Percentiles rank a stretch among this genome's conserved stretches.
These are phyloP conservation scores for Axea sp. DNA, from an alignment of 2,888 invertebrate genomes.

Conservation along the genomic window DNA sequence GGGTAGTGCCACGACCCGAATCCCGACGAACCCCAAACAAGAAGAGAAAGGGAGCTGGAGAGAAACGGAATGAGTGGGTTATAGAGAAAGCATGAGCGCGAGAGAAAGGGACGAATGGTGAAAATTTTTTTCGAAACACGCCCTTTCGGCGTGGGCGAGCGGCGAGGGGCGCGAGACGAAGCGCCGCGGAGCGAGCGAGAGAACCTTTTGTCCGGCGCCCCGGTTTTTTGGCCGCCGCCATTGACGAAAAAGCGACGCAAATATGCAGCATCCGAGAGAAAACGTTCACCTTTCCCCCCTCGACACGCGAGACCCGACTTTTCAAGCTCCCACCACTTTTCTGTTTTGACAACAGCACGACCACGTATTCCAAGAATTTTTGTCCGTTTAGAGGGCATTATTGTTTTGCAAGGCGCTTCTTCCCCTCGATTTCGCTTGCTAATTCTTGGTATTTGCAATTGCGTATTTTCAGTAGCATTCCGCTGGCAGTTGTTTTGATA, in stretches of 20 bases:
- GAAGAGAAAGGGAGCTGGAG: slow-evolving; percentile 4
- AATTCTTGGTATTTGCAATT: no score
- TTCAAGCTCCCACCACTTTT: neutral
- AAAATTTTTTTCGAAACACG: slow-evolving; percentile 33
- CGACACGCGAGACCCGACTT: slow-evolving; percentile 21
- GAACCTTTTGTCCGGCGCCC: slow-evolving; percentile 43
- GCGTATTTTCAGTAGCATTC: no score
- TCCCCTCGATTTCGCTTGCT: no score
- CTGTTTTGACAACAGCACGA: slow-evolving; percentile 11
- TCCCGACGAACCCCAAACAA: slow-evolving; percentile 46
- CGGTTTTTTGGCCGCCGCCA: slow-evolving; percentile 52
- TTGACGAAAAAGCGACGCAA: slow-evolving; percentile 51
- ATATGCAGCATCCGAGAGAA: slow-evolving; percentile 46
- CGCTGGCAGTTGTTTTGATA: no score
- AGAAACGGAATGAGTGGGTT: slow-evolving; percentile 1
- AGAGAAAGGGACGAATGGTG: slow-evolving; percentile 4
- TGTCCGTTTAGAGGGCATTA: no score
- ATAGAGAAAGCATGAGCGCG: neutral
- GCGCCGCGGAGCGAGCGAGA: neutral
- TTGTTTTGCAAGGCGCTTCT: no score
- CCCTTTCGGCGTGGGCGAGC: slow-evolving; percentile 7
- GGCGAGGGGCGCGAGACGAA: neutral
- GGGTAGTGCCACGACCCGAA: no score
- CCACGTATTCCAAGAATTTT: slow-evolving; percentile 10
- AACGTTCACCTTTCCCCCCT: slow-evolving; percentile 30